phyloP scores from a whole-genome alignment of 2,113 vertebrate species.

The Rhinopomastus cyanomelas region DNA sequence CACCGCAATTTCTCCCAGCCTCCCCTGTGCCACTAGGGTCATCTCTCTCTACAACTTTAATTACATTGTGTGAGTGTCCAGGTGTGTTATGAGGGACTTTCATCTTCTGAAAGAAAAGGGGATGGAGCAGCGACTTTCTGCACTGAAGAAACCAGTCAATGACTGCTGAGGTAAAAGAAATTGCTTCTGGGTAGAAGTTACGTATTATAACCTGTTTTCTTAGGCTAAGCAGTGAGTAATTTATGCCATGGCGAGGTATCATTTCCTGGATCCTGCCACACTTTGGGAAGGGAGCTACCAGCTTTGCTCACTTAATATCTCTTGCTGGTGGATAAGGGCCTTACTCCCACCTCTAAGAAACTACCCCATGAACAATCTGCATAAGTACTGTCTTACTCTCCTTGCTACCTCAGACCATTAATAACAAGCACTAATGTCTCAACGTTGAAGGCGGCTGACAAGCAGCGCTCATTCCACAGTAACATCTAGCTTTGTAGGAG shows the following conservation, averaged over 20 bases:
- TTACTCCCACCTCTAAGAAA: not conserved
- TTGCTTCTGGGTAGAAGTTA: not conserved
- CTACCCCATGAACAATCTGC: not conserved
- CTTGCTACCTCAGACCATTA: not conserved
- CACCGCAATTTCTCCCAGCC: not conserved
- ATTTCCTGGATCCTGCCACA: not conserved
- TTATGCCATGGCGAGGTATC: not conserved
- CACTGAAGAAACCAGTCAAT: not conserved
- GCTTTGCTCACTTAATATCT: not conserved
- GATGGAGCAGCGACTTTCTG: not conserved
- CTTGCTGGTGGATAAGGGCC: not conserved
- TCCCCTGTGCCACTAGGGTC: not conserved
- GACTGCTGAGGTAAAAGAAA: not conserved
- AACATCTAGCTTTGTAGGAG: not conserved
- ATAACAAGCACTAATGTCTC: not conserved
- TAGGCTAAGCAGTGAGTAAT: not conserved
- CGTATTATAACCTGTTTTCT: not conserved
- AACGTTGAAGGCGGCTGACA: not conserved
- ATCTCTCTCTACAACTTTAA: not conserved
- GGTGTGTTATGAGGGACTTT: not conserved
- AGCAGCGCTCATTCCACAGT: not conserved
- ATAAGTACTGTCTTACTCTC: not conserved
- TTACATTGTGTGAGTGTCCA: not conserved
- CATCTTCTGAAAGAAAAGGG: constrained; percentile 12
- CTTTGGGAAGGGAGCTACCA: not conserved